Base-by-base conservation (phyloP, 2,113 vertebrate species). In the Lycocorax pyrrhopterus region DNA sequence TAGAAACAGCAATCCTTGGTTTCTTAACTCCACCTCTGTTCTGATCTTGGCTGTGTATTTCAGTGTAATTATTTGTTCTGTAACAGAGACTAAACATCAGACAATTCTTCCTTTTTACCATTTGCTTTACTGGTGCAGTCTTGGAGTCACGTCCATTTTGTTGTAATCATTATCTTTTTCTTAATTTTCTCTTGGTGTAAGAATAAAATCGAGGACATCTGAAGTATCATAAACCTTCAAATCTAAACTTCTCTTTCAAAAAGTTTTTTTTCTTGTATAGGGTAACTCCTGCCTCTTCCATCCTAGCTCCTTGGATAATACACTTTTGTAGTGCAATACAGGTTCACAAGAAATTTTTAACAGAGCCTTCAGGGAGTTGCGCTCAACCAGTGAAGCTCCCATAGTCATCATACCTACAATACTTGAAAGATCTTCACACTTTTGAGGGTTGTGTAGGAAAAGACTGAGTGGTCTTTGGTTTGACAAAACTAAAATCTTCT, bases 51-150 rank as follows among this genome's bases (percentile, higher is more conserved):
- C 87, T 96, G 85, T 59, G 60, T 94, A 87, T 96, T 96, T 95
- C 88, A 90, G 76, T 87, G 75, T 92, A 97, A 96, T 94, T 97
- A 85, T 95, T 96, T 97, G 62, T 97, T 96, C 90, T 92, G 55
- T 88, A 90, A 90, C 51, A 96, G 67, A 96, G 63, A 96, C 63
- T 97, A 97, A 97, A 94, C 58, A 95, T 55, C 84, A 58, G 53
- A 35, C 49, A 96, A 89, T 84, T 96, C 72, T 97, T 95, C 84
- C 81, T 66, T 96, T 97, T 96, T 94, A 95, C 73, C 5, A 26
- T 90, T 96, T 84, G 39, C 52, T 96, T 96, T 95, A 94, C 85
- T 93, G 71, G 76, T 67, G 63, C 62, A 95, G 67, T 89, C 92
- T 91, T 86, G 73, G 76, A 91, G 63, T 90, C 52, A 39, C 84